Percentiles rank a stretch among this genome's conserved stretches.
Evolutionary conservation across 2,113 vertebrate species (phyloP).

Genomic region (Nothoprocta perdicaria): DNA sequence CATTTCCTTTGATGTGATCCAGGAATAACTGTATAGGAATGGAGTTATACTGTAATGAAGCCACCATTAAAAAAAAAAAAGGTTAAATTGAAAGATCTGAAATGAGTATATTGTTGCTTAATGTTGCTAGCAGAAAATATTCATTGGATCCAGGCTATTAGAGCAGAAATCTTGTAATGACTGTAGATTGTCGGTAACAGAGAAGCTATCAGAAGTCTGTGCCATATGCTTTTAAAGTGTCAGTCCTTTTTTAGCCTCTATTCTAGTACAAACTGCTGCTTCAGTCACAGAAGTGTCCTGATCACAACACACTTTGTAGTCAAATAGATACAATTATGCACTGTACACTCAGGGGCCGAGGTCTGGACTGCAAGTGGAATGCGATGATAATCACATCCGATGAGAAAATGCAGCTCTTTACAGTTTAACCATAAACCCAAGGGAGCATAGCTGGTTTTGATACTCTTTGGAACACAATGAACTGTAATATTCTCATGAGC

Average conservation of each 20-base stretch:
- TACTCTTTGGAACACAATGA: not conserved
- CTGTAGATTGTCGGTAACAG: not conserved
- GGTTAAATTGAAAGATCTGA: not conserved
- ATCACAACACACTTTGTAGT: not conserved
- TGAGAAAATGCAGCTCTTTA: not conserved
- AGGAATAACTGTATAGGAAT: not conserved
- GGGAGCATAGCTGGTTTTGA: not conserved
- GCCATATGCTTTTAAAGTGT: not conserved
- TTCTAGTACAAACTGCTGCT: not conserved
- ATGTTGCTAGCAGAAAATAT: not conserved
- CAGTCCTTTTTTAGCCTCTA: not conserved
- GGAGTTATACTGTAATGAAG: not conserved
- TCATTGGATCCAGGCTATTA: not conserved
- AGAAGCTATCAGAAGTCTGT: not conserved
- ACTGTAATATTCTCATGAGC: fast-evolving
- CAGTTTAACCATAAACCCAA: not conserved
- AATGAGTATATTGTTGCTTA: not conserved
- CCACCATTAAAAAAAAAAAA: not conserved
- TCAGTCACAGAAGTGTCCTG: not conserved
- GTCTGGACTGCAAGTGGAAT: not conserved
- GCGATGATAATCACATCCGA: not conserved
- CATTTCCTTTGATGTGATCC: constrained; percentile 7
- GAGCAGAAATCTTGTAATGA: not conserved
- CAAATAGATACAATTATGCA: not conserved
- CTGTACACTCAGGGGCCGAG: not conserved